Conservation (phyloP, 2,888 invertebrate species). For the Phortica magna region DNA sequence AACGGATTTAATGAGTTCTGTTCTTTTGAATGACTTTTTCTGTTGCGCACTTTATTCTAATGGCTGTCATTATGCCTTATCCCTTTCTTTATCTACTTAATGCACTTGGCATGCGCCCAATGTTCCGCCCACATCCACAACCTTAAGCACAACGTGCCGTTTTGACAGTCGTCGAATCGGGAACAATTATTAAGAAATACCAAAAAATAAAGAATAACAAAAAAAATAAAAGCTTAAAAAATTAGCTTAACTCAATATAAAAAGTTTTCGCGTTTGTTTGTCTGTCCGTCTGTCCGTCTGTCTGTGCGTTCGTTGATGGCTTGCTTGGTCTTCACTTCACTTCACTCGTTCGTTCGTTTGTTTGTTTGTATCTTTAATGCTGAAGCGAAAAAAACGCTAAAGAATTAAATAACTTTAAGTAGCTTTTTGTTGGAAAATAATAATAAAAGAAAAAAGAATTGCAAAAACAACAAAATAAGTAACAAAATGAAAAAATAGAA, state of each 20-base stretch:
- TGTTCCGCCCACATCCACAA: no score
- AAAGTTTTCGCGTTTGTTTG: constrained; percentile 25
- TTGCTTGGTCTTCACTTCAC: background rate
- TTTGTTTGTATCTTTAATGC: constrained; percentile 42
- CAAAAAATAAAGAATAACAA: background rate
- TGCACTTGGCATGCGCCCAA: no score
- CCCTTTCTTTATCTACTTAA: constrained; percentile 46
- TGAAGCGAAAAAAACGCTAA: constrained; percentile 57
- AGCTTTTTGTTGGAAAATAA: constrained; percentile 58
- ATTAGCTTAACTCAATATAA: constrained; percentile 33
- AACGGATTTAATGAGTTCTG: constrained; percentile 28
- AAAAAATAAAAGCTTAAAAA: constrained; percentile 28
- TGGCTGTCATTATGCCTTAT: constrained; percentile 71
- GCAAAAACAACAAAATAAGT: background rate
- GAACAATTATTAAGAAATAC: constrained; percentile 33
- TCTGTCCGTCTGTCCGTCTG: background rate
- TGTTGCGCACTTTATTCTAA: constrained; percentile 64
- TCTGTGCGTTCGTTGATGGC: constrained; percentile 4
- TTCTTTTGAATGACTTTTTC: constrained; percentile 22
- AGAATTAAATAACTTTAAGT: constrained; percentile 69
- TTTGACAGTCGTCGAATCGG: background rate
- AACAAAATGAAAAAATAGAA: background rate
- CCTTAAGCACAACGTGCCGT: no score
- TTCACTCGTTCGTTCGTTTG: constrained; percentile 27
- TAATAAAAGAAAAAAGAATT: constrained; percentile 7